These are phyloP conservation scores for Drosophila serrata DNA, from an alignment of 1,140 invertebrate genomes.

Conservation along the genomic window DNA sequence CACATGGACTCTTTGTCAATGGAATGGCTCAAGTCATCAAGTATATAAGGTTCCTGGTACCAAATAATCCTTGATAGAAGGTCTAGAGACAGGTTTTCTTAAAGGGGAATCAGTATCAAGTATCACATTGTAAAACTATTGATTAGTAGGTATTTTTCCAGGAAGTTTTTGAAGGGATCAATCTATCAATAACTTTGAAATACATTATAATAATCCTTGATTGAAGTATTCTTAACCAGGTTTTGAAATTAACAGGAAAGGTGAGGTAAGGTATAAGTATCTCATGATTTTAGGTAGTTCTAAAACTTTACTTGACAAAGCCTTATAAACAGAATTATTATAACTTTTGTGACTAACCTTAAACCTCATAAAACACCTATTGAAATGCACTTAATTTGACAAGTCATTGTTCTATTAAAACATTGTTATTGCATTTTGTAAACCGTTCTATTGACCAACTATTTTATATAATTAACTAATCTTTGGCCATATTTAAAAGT, in stretches of 20 bases:
- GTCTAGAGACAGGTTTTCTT: not conserved
- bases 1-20: not conserved
- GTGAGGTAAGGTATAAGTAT: not conserved
- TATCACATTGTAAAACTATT: not conserved
- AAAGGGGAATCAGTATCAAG: not conserved
- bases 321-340: not conserved
- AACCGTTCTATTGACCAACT: not conserved
- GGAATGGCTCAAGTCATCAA: constrained; percentile 33
- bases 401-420: not conserved
- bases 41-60: not conserved
- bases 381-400: not conserved
- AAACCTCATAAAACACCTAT: not conserved
- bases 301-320: not conserved
- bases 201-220: not conserved
- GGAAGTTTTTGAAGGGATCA: not conserved
- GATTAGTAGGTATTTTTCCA: not conserved
- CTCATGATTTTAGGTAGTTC: not conserved
- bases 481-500: not conserved
- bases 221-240: not conserved
- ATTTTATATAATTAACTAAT: not conserved
- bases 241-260: not conserved
- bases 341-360: not conserved
- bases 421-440: not conserved
- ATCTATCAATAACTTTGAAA: not conserved
- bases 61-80: not conserved